Conservation (phyloP, 2,888 invertebrate genomes). For the Oscheius sp. region DNA sequence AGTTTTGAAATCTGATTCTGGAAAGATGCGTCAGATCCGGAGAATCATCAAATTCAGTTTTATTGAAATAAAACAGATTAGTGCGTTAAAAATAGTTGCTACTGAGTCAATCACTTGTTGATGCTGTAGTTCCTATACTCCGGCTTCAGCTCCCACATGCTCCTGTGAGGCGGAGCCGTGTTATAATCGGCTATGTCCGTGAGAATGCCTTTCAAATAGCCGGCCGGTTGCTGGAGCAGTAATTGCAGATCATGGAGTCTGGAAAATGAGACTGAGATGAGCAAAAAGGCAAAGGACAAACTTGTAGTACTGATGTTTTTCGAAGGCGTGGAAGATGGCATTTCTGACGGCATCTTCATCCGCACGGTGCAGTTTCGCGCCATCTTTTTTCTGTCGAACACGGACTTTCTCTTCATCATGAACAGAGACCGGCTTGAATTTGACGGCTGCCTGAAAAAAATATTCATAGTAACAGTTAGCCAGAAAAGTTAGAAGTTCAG, state of each 20-base stretch:
- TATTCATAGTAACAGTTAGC: too few species aligned
- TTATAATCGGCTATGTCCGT: constrained; percentile 97
- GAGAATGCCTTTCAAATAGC: constrained; percentile 95
- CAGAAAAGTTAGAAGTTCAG: too few species aligned
- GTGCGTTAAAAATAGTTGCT: too few species aligned
- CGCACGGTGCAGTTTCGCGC: constrained; percentile 76
- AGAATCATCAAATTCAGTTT: too few species aligned
- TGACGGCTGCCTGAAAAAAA: constrained; percentile 63
- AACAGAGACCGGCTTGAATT: constrained; percentile 69
- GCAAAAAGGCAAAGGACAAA: constrained; percentile 82
- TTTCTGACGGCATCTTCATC: constrained; percentile 95
- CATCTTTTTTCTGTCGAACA: constrained; percentile 67
- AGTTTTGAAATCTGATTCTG: too few species aligned
- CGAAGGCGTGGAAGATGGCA: constrained; percentile 96
- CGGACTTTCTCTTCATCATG: constrained; percentile 66
- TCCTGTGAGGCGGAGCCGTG: constrained; percentile 95
- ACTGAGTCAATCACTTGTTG: background rate
- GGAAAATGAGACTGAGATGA: constrained; percentile 35
- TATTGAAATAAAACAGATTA: too few species aligned
- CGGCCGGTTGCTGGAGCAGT: constrained; percentile 72
- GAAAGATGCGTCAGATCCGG: too few species aligned
- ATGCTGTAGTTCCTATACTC: constrained; percentile 92
- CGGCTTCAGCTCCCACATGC: constrained; percentile 99
- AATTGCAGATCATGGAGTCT: constrained; percentile 69
- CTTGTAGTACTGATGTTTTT: constrained; percentile 99